Evolutionary conservation across 2,888 invertebrate genomes (phyloP), one percentile per base, ranked within the genome.

Genomic region (Lathronympha strigana): DNA sequence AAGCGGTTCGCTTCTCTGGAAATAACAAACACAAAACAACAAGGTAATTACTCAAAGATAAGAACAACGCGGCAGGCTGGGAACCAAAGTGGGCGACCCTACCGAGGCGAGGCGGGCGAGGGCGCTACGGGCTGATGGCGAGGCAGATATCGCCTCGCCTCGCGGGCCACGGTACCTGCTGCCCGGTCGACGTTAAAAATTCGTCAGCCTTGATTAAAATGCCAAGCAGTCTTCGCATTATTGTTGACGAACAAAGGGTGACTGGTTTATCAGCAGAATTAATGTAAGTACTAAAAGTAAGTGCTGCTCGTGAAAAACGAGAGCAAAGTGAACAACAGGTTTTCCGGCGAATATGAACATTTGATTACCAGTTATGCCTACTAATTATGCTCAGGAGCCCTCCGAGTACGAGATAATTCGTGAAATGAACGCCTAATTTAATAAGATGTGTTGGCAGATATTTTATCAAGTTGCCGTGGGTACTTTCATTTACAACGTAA

Each of bases 21-120:
- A 83, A 83, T 82, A 80, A 81, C 80, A 77, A 66, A 73, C 72
- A 83, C 79, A 82, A 81, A 85, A 85, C 81, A 82, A 80, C 79
- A 80, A 81, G 79, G 80, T 84, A 84, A 85, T 86, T 84, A 86
- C 81, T 84, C 82, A 86, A 81, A 85, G 86, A 86, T 84, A 86
- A 84, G 84, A 83, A 77, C 78, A 82, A 79, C 80, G 79, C 81
- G 81, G 80, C 78, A 76, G 75, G 78, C 76, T 76, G 73, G 75
- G 61, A 67, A 69, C 67, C 69, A 81, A 83, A 82, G 80, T 79
- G 77, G 74, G 76, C 79, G 77, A 80, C 78, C 76, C 77, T 74
- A 69, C 76, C 72, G 69, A 70, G 74, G 72, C 70, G 70, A 70
- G 71, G 63, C 63, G 49, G 63, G 67, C 54, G 67, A 60, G 66